Evolutionary conservation across 2,113 vertebrate genomes (phyloP), one percentile per base, ranked within the genome.

Genomic region (Chroicocephalus ridibundus): DNA sequence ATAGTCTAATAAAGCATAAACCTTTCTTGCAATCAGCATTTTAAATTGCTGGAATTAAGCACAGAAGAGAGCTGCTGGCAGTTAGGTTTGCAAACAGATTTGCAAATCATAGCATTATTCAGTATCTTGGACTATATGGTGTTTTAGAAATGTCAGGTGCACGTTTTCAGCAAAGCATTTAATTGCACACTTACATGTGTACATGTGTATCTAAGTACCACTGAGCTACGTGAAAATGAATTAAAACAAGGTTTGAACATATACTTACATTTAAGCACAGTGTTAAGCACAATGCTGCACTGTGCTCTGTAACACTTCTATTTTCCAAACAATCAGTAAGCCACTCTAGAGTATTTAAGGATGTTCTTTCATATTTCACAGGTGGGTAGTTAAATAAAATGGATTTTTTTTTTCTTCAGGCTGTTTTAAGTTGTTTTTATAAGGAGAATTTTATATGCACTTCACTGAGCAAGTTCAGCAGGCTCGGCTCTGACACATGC

Each of bases 341-440:
- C 36, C 15, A 65, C 54, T 83, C 55, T 38, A 79, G 54, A 76
- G 17, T 82, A 80, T 84, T 94, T 94, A 94, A 93, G 36, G 84
- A 89, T 90, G 87, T 88, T 65, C 88, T 93, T 96, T 96, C 76
- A 65, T 78, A 93, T 72, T 90, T 95, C 58, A 84, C 86, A 95
- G 94, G 94, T 85, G 31, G 76, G 55, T 66, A 94, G 76, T 96
- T 82, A 92, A 97, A 90, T 86, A 52, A 91, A 96, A 96, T 65
- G 7, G 65, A 65, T 71, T 61, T 80, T 70, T 81, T 69, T 95
- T 97, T 97, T 92, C 58, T 96, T 51, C 78, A 92, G 72, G 31
- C 68, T 69, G 61, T 51, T 93, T 80, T 54, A 90, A 76, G 49
- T 74, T 96, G 78, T 44, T 95, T 96, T 96, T 95, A 75, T 72